Percentiles rank a stretch among this genome's conserved stretches.
Conservation (phyloP, 1,140 invertebrate genomes). For the Hypsibius dujardini region DNA sequence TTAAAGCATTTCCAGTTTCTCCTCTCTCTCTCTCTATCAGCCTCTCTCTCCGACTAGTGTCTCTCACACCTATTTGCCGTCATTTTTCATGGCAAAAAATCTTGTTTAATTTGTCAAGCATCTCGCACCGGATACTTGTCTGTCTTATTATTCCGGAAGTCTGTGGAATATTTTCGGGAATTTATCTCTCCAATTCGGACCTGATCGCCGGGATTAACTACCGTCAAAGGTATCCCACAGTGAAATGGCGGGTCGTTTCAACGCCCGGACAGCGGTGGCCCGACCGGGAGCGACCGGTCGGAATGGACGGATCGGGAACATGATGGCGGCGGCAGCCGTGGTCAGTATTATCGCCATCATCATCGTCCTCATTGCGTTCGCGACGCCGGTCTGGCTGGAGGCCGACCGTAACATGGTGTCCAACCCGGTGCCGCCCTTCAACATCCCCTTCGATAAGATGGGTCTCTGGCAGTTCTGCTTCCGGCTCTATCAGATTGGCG, state of each 20-base stretch:
- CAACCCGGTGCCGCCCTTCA: conserved; percentile 15
- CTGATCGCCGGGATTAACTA: too few relatives aligned
- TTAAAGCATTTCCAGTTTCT: conserved; percentile 6
- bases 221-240: too few relatives aligned
- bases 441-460: conserved; percentile 14
- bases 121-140: too few relatives aligned
- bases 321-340: not conserved
- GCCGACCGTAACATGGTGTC: conserved; percentile 14
- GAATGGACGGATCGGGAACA: not conserved
- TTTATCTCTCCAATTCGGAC: too few relatives aligned
- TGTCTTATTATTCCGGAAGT: too few relatives aligned
- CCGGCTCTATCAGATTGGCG: conserved; percentile 14
- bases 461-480: conserved; percentile 16
- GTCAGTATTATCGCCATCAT: not conserved
- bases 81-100: too few relatives aligned
- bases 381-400: conserved; percentile 17
- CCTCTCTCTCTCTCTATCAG: not conserved
- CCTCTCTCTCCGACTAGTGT: too few relatives aligned
- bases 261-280: not conserved
- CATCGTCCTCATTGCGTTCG: conserved; percentile 4
- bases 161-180: too few relatives aligned
- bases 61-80: too few relatives aligned
- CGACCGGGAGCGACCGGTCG: not conserved
- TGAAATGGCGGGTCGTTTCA: not conserved
- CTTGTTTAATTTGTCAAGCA: too few relatives aligned